phyloP scores from a whole-genome alignment of 1,140 invertebrate species.

The Drosophila bocki region DNA sequence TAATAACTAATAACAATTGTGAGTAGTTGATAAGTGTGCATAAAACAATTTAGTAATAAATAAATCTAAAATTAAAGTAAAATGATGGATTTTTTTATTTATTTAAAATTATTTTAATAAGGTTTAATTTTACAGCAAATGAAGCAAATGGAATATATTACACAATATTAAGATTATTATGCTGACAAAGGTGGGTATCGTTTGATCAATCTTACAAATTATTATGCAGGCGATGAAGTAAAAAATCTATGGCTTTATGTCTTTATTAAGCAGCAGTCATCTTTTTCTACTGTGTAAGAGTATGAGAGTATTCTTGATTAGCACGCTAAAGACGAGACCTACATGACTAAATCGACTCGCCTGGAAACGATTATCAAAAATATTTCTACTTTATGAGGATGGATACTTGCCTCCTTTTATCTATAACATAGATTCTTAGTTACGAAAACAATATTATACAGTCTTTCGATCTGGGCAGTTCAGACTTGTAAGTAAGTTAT shows the following conservation, averaged over 20 bases:
- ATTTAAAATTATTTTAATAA: neutral
- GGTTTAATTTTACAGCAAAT: neutral
- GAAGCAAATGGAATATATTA: neutral
- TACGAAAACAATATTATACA: neutral
- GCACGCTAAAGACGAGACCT: neutral
- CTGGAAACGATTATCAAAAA: neutral
- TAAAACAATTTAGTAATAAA: conserved; percentile 74
- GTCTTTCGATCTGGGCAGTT: too few relatives aligned
- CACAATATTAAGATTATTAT: neutral
- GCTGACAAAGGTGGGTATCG: neutral
- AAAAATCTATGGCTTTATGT: neutral
- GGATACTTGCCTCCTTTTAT: neutral
- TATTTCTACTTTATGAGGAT: neutral
- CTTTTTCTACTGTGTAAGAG: neutral
- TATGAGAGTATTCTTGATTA: neutral
- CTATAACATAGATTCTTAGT: neutral
- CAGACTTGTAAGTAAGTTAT: too few relatives aligned
- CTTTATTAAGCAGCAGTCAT: too few relatives aligned
- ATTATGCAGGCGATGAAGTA: neutral
- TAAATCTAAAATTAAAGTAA: conserved; percentile 47
- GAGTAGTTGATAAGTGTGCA: conserved; percentile 77
- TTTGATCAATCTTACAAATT: neutral
- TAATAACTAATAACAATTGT: conserved; percentile 62
- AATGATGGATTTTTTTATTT: neutral
- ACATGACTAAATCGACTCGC: neutral